Conservation (phyloP, 2,888 invertebrate genomes). For the Acanthosepion pharaonis region DNA sequence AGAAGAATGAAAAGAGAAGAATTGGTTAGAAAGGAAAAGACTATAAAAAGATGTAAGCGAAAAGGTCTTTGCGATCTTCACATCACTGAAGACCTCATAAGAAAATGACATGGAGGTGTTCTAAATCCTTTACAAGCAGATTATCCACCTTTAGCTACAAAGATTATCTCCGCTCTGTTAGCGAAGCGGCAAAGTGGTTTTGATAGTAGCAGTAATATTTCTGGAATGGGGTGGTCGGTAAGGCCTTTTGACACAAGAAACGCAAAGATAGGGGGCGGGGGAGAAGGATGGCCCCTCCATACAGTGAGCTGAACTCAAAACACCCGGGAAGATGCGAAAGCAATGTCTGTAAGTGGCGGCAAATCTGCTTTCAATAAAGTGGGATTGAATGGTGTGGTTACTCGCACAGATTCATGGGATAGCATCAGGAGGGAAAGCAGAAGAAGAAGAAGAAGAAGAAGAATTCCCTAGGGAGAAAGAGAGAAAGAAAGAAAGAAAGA, state of each 20-base stretch:
- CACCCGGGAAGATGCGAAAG: background rate
- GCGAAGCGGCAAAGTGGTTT: constrained; percentile 33
- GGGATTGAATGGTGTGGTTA: constrained; percentile 7
- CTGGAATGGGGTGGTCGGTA: background rate
- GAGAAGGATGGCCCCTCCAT: too few species aligned
- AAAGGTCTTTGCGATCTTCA: too few species aligned
- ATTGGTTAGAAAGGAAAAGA: too few species aligned
- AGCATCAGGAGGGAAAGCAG: background rate
- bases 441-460: background rate
- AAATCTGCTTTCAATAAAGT: constrained; percentile 10
- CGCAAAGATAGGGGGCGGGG: background rate
- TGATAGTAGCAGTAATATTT: constrained; percentile 3
- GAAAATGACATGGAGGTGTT: constrained; percentile 12
- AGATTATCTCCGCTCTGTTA: constrained; percentile 33
- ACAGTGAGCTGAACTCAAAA: background rate
- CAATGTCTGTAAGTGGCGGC: background rate
- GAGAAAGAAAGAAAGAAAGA: background rate
- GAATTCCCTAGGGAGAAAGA: background rate
- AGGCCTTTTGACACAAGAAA: background rate
- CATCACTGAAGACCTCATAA: too few species aligned
- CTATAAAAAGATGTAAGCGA: too few species aligned
- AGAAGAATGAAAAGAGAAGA: too few species aligned
- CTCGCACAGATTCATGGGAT: background rate
- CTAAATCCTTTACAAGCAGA: background rate
- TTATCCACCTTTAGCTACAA: background rate